Percentiles rank a stretch among this genome's conserved stretches.
Conservation (phyloP, 2,888 invertebrate species). For the Drosophila melanosoma region DNA sequence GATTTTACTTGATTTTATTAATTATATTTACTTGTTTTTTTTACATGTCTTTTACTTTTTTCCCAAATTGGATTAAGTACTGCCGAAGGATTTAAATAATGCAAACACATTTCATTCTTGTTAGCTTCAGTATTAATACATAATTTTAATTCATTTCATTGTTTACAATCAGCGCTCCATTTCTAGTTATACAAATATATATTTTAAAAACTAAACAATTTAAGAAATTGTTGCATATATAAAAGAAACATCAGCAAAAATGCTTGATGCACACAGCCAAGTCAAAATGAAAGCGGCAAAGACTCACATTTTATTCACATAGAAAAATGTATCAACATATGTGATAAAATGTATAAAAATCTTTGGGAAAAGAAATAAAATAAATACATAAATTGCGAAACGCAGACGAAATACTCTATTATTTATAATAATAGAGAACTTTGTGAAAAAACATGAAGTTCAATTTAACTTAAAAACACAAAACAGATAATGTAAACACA, state of each 20-base stretch:
- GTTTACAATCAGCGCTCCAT: conserved; percentile 26
- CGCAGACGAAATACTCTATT: background rate
- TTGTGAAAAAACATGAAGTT: background rate
- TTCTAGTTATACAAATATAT: conserved; percentile 60
- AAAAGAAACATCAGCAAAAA: conserved; percentile 11
- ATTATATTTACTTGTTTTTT: conserved; percentile 50
- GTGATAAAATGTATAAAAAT: background rate
- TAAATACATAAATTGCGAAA: background rate
- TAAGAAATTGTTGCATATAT: conserved; percentile 4
- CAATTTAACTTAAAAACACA: background rate
- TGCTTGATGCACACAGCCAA: conserved; percentile 15
- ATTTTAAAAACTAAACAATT: conserved; percentile 33
- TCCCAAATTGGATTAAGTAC: conserved; percentile 5
- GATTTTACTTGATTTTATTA: conserved; percentile 40
- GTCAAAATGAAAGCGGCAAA: conserved; percentile 42
- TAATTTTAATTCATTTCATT: background rate
- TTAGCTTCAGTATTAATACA: background rate
- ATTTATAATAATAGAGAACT: background rate
- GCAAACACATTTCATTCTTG: background rate
- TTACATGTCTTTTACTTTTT: conserved; percentile 51
- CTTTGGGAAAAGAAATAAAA: background rate
- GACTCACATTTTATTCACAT: conserved; percentile 6
- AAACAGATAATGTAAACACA: background rate
- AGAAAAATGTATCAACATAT: background rate
- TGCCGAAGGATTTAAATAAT: background rate